Percentiles rank a stretch among this genome's conserved stretches.
Conservation (phyloP, 1,140 invertebrate genomes). For the Atta colombica region DNA sequence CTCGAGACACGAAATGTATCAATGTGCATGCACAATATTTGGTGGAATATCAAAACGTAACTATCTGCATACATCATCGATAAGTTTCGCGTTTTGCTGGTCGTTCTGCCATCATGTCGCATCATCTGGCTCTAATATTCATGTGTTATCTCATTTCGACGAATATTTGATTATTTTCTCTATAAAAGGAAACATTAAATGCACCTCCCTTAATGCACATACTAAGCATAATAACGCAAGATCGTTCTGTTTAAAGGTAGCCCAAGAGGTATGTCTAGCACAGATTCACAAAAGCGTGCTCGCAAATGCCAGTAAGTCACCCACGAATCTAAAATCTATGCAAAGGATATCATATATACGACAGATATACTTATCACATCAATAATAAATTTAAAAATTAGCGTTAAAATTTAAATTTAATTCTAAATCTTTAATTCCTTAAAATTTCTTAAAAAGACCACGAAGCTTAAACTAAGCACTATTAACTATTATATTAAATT, state of each 20-base stretch:
- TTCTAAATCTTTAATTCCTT: background rate
- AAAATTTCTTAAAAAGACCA: background rate
- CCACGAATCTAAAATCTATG: constrained; percentile 74
- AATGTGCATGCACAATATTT: constrained; percentile 70
- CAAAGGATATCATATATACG: constrained; percentile 59
- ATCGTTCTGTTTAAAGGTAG: constrained; percentile 85
- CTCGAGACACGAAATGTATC: constrained; percentile 72
- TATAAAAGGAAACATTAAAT: background rate
- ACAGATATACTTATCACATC: constrained; percentile 30
- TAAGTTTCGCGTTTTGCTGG: constrained; percentile 48
- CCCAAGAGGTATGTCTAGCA: constrained; percentile 86
- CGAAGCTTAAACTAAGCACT: background rate
- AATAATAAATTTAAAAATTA: background rate
- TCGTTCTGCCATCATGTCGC: constrained; percentile 21
- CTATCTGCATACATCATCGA: constrained; percentile 49
- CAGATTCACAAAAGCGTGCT: constrained; percentile 83
- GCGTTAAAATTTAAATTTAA: background rate
- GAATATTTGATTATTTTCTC: background rate
- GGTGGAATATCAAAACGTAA: constrained; percentile 62
- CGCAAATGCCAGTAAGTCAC: constrained; percentile 83
- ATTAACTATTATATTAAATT: no score
- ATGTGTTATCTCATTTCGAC: background rate
- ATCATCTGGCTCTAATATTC: constrained; percentile 30
- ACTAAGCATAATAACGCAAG: constrained; percentile 77
- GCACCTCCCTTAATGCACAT: background rate